Evolutionary conservation across 2,888 invertebrate species (phyloP), one percentile per base, ranked within the genome.

Genomic region (Amphiduros pacificus): DNA sequence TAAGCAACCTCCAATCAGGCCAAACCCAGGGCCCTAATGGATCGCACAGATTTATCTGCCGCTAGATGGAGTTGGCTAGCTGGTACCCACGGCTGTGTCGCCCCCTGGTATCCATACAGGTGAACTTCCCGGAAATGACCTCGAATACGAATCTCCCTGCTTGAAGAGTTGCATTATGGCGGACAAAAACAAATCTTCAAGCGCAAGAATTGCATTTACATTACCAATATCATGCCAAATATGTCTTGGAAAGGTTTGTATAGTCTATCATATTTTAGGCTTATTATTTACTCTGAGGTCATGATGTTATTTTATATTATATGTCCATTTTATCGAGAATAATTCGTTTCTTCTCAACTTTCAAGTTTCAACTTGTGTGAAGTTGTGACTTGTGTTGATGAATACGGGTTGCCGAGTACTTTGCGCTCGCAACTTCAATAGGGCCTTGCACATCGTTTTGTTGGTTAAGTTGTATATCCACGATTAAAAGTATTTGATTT

Each of bases 201-300:
- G 31, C 28, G 32, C 56, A 9, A 41, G 62, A 22, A 67, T 77
- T 36, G 70, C 77, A 14, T 77, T 77, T 63, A 79, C 79, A 6
- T 67, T 80, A 59, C 79, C 79, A 1, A 74, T 80, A 55, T 76
- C 77, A 4, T 80, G 79, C 67, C 79, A 79, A 64, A 76, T 80
- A 40, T 80, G 80, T 63, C 66, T 80, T n/a, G 78, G 78, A 71
- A 79, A 78, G 75, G 79, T 78, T 65, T 57, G 53, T 50, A 44
- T 28, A 9, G 6, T 20, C 9, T 9, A 49, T 14, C 17, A 14
- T 9, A 14, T 36, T 17, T 36, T 36, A 9, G 17, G 17, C 11
- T 36, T 14, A 36, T 36, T 36, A 14, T 14, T 17, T 36, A 14
- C n/a, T 9, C 6, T 48, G n/a, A 9, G 20, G 49, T 9, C 22